These are phyloP conservation scores for Sipha flava DNA, from an alignment of 1,140 invertebrate species.

Conservation along the genomic window DNA sequence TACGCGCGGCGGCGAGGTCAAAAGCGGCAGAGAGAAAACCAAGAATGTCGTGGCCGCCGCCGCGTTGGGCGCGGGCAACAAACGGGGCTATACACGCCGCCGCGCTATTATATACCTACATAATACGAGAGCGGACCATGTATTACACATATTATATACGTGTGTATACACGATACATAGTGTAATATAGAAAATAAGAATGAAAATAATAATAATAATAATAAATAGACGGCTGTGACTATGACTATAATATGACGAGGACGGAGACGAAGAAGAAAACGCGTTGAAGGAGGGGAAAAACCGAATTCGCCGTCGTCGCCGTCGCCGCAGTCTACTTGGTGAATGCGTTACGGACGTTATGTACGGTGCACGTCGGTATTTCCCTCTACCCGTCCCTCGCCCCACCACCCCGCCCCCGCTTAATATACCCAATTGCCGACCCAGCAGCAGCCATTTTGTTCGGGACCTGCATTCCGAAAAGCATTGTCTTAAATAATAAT, in stretches of 20 bases:
- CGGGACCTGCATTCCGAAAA: slow-evolving; percentile 24
- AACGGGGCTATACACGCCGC: neutral
- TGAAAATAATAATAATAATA: neutral
- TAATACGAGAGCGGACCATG: neutral
- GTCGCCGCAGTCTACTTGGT: neutral
- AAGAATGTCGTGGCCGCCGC: slow-evolving; percentile 6
- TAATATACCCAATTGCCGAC: slow-evolving; percentile 16
- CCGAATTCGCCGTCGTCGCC: neutral
- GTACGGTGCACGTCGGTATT: neutral
- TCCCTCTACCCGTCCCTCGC: neutral
- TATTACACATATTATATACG: neutral
- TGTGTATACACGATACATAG: neutral
- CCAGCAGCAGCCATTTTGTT: slow-evolving; percentile 19
- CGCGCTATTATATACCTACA: neutral
- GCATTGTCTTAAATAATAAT: slow-evolving; percentile 30
- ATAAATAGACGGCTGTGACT: too few relatives aligned
- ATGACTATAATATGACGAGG: neutral
- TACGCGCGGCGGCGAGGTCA: slow-evolving; percentile 23
- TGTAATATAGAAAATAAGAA: neutral
- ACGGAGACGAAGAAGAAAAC: neutral
- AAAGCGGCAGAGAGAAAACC: slow-evolving; percentile 17
- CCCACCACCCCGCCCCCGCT: neutral
- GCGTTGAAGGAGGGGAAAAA: slow-evolving; percentile 4
- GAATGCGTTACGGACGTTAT: neutral
- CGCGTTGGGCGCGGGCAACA: neutral